phyloP scores from a whole-genome alignment of 1,140 invertebrate species.

The Chionoecetes opilio region DNA sequence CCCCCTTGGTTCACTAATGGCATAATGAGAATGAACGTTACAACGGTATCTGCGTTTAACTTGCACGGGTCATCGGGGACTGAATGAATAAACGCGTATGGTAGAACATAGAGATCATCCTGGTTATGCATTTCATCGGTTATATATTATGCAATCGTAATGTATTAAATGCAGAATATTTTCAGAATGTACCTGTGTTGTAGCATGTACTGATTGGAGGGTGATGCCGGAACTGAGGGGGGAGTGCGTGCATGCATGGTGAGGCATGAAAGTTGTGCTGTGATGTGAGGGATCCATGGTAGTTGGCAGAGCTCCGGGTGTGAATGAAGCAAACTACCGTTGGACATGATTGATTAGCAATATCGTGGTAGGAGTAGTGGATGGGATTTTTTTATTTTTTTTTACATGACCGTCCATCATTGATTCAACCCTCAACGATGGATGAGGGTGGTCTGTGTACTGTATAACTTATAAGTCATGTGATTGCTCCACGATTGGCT shows the following conservation, averaged over 20 bases:
- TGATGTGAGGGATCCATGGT: background rate
- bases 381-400: constrained; percentile 1
- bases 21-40: background rate
- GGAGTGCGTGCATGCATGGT: background rate
- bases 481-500: constrained; percentile 75
- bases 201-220: background rate
- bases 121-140: background rate
- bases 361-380: background rate
- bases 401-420: background rate
- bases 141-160: background rate
- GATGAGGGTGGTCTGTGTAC: background rate
- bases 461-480: constrained; percentile 32
- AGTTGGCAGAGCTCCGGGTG: background rate
- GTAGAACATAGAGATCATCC: background rate
- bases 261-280: background rate
- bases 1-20: background rate
- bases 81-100: background rate
- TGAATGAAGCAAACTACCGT: background rate
- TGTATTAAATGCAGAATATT: constrained; percentile 19
- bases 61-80: no score
- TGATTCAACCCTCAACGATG: background rate
- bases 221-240: background rate
- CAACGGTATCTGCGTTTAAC: constrained; percentile 20
- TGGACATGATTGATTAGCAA: background rate
- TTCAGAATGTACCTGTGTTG: constrained; percentile 5